phyloP scores from a whole-genome alignment of 2,797 vertebrate species.

The Rhinogobio ventralis region DNA sequence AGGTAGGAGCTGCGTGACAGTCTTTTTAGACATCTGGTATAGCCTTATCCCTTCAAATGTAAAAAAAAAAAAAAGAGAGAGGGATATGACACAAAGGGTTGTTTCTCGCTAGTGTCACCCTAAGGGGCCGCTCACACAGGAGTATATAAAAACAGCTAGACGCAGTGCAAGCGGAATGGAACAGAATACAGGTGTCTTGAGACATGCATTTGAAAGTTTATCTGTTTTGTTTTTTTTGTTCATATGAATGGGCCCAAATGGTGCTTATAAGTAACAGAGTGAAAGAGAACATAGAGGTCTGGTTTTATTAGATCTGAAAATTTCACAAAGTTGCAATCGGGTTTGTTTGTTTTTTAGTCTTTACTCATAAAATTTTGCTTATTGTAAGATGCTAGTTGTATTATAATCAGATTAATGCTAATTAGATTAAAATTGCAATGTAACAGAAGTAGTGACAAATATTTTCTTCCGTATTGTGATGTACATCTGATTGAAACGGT shows the following conservation, averaged over 20 bases:
- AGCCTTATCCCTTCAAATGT: background rate
- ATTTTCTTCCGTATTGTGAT: background rate
- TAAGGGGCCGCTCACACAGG: background rate
- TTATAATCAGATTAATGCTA: background rate
- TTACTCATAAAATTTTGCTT: background rate
- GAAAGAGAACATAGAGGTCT: background rate
- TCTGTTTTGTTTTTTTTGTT: background rate
- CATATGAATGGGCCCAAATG: background rate
- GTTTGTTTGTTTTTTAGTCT: background rate
- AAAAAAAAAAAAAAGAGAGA: background rate
- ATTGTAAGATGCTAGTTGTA: background rate
- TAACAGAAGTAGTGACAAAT: background rate
- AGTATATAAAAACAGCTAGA: background rate
- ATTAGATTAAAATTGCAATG: background rate
- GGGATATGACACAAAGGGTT: background rate
- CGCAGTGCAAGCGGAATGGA: background rate
- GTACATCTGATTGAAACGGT: background rate
- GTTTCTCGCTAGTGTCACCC: background rate
- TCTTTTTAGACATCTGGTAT: constrained; percentile 16
- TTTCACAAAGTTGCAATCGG: background rate
- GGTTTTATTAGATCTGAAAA: background rate
- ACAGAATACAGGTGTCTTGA: background rate
- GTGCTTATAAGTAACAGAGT: background rate
- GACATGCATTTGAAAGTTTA: constrained; percentile 21
- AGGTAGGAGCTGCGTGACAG: constrained; percentile 63